Percentiles rank a stretch among this genome's conserved stretches.
phyloP scores from a whole-genome alignment of 2,797 vertebrate species.

The Mycteria americana region DNA sequence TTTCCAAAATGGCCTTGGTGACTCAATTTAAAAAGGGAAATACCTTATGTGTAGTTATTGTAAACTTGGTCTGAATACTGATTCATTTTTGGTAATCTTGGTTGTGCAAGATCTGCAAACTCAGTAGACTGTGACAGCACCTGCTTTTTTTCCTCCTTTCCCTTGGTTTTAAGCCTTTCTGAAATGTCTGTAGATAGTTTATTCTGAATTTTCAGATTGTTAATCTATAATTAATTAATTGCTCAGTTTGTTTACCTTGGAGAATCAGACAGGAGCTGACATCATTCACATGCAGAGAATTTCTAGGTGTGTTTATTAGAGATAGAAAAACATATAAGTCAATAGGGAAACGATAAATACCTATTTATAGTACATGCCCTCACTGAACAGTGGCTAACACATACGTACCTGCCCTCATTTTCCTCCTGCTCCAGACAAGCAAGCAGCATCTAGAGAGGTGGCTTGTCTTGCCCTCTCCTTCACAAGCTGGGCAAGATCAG shows the following conservation, averaged over 20 bases:
- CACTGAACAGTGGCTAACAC: background rate
- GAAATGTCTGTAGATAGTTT: background rate
- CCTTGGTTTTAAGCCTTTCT: background rate
- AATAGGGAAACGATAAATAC: background rate
- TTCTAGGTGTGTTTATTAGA: background rate
- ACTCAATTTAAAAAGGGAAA: slow-evolving; percentile 17
- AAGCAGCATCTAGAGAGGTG: background rate
- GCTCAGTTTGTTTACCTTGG: background rate
- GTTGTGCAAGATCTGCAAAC: background rate
- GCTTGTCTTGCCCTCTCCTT: background rate
- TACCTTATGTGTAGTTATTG: background rate
- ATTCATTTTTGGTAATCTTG: background rate
- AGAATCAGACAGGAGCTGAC: accelerated
- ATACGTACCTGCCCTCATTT: background rate
- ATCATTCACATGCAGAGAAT: background rate
- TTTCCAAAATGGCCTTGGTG: background rate
- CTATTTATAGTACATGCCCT: background rate
- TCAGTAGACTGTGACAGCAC: background rate
- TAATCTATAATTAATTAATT: background rate
- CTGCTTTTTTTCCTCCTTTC: background rate
- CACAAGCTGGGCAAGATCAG: background rate
- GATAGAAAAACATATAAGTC: background rate
- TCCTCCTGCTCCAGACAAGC: background rate
- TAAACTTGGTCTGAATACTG: background rate
- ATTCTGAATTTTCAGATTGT: background rate